Evolutionary conservation across 2,888 invertebrate genomes (phyloP), one percentile per base, ranked within the genome.

Genomic region (Melanostoma mellinum): DNA sequence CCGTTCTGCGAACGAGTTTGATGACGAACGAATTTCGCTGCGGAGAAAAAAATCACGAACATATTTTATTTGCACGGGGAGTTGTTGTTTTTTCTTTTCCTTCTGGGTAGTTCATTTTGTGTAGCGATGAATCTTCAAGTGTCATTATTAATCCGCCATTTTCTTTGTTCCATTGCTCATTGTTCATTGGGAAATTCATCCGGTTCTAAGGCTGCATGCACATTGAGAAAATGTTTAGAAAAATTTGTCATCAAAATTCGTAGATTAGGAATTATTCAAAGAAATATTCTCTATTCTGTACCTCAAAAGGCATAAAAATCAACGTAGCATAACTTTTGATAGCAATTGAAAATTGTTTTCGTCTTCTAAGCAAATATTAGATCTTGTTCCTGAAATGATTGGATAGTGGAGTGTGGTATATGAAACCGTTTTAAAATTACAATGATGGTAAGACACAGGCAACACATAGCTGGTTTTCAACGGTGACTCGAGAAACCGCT

Each of bases 11-110:
- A 75, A 71, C 71, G 82, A 61, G 42, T 74, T 9, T 30, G 71
- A 75, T 79, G 84, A 84, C 74, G 75, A 80, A 75, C 65, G 69
- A 65, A 71, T 79, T 79, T 84, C 84, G 74, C 74, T 78, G 74
- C 71, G 67, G 55, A 75, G 84, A 79, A 79, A 63, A 78, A 84
- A 53, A 67, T 74, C 69, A 67, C 84, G 74, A 79, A 74, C 84
- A 84, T 84, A 84, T 79, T 78, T 82, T 82, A 77, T 74, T 84
- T 68, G 53, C 69, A 48, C 61, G 65, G 74, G 73, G 58, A 77
- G 79, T 84, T 84, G 84, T 84, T 84, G 84, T 84, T 84, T 84
- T 84, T 69, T 46, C 32, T 71, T 52, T 56, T 6, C 36, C 53
- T 48, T 55, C 65, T 52, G 36, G n/a, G 20, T 4, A 40, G 68